A percentile compares a stretch with the other conserved stretches of the same genome.
These are phyloP conservation scores for Pampus argenteus DNA, from an alignment of 2,797 vertebrate species.

Conservation along the genomic window DNA sequence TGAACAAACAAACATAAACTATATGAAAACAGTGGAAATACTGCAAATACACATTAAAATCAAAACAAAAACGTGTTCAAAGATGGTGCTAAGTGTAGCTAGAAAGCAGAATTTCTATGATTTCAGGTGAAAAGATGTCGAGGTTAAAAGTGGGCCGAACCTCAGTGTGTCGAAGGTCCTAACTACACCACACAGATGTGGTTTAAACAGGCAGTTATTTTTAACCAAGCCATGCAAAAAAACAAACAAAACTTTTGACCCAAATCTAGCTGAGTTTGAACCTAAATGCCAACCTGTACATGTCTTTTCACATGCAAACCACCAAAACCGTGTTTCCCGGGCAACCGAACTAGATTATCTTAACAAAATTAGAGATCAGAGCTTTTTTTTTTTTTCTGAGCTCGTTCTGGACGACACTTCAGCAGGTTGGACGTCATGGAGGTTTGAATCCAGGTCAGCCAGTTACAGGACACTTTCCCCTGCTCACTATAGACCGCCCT, in stretches of 20 bases:
- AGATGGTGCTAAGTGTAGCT: neutral
- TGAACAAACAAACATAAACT: neutral
- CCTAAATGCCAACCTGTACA: neutral
- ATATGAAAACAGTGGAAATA: neutral
- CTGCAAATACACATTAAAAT: neutral
- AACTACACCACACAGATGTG: conserved; percentile 21
- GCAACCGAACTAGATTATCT: neutral
- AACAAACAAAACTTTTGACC: neutral
- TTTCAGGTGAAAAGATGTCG: conserved; percentile 9
- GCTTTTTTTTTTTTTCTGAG: neutral
- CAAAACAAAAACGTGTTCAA: neutral
- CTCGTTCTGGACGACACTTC: conserved; percentile 20
- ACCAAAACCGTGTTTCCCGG: neutral
- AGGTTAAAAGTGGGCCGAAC: neutral
- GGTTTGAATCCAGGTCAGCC: conserved; percentile 34
- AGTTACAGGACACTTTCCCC: conserved; percentile 38
- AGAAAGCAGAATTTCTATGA: neutral
- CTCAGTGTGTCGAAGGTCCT: neutral
- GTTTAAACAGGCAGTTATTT: conserved; percentile 10
- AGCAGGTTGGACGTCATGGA: conserved; percentile 23
- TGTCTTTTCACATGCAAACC: neutral
- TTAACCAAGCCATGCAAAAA: conserved; percentile 7
- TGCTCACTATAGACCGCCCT: conserved; percentile 14
- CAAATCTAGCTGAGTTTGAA: neutral
- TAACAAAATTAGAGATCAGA: neutral